Base-by-base conservation (phyloP, 2,797 vertebrate species). In the Babyrousa celebensis region DNA sequence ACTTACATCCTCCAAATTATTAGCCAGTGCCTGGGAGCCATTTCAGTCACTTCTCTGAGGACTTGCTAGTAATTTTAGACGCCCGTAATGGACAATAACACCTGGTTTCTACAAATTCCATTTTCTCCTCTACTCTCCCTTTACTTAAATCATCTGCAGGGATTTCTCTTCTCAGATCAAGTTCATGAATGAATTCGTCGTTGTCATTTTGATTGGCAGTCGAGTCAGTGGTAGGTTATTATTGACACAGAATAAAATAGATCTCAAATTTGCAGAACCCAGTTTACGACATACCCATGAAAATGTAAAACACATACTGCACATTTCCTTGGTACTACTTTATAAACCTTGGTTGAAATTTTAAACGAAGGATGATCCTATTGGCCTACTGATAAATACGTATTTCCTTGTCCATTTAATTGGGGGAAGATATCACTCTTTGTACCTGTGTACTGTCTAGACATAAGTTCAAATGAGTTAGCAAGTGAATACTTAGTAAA, bases 121-220 rank as follows among this genome's bases (percentile, higher is more conserved):
- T 97, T 97, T 97, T 97, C 85, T 97, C 75, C 82, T 95, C 25
- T 36, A 72, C 14, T 84, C 92, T 18, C 67, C 63, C 52, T 96
- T 97, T 97, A 97, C 92, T 98, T 88, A 97, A 96, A 91, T 96
- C 85, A 88, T 96, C 88, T 91, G n/a, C 79, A 95, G 70, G 75
- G 80, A 7, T 0, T 96, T 98, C 89, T 96, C 20, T 94, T 96
- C 85, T 80, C 94, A 97, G 88, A 97, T 98, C 95, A 98, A 98
- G 67, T 40, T 90, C 80, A 85, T 95, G 79, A 96, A 60, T 86
- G 96, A 98, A 95, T 96, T 96, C 98, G 80, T 85, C 90, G 90
- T 88, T 98, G 93, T 97, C 56, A 25, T 96, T 96, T 96, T 98
- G 98, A 98, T 96, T 98, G 97, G 75, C 96, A 97, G 89, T 68